A percentile compares a stretch with the other conserved stretches of the same genome.
phyloP scores from a whole-genome alignment of 1,140 invertebrate genomes.

The Nylanderia fulva region DNA sequence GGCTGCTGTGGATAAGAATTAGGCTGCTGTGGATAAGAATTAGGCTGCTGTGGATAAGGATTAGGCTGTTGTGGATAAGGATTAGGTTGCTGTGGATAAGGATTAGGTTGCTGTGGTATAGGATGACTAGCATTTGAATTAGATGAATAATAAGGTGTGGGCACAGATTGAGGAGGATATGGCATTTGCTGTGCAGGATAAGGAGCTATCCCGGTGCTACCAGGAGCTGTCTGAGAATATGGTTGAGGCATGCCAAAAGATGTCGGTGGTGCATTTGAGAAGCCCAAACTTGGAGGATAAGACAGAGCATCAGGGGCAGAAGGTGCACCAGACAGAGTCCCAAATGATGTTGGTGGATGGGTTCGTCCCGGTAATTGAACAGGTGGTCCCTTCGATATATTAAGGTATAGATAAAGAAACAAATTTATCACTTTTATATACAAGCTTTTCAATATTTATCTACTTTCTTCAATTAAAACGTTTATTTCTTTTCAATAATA shows the following conservation, averaged over 20 bases:
- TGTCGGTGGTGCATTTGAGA: conserved; percentile 70
- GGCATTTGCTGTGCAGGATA: conserved; percentile 66
- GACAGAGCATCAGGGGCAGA: conserved; percentile 77
- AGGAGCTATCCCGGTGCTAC: neutral
- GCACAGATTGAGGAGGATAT: conserved; percentile 60
- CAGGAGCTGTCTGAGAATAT: conserved; percentile 51
- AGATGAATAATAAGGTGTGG: conserved; percentile 52
- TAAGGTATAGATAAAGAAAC: conserved; percentile 63
- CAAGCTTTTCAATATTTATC: neutral
- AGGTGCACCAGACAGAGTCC: conserved; percentile 81
- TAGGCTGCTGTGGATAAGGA: conserved; percentile 62
- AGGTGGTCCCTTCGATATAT: conserved; percentile 80
- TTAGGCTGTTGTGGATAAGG: conserved; percentile 63
- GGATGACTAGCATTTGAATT: conserved; percentile 37
- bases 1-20: conserved; percentile 63
- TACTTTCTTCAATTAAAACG: neutral
- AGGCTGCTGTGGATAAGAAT: conserved; percentile 63
- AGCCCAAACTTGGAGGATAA: conserved; percentile 70
- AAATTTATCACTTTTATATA: neutral
- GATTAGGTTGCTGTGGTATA: too few relatives aligned
- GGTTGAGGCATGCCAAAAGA: conserved; percentile 82
- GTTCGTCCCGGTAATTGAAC: conserved; percentile 78
- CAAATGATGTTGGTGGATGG: conserved; percentile 82
- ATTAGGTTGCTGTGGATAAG: conserved; percentile 64
- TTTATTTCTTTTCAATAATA: neutral